Base-by-base conservation (phyloP, 2,797 vertebrate genomes). In the Onychomys torridus region DNA sequence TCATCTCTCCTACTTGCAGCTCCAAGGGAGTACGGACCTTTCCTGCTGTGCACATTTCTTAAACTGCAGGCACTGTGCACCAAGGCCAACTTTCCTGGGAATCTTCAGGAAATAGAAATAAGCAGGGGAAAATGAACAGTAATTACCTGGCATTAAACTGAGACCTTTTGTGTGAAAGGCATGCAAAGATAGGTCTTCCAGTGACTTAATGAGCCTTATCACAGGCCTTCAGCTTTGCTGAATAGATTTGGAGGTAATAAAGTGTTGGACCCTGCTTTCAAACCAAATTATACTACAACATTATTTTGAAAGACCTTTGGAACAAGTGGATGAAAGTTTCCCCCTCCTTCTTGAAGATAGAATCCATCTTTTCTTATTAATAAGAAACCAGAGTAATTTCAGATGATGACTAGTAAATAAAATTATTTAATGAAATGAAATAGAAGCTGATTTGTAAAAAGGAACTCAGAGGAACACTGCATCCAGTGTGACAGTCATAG, bases 91-190 rank as follows among this genome's bases (percentile, higher is more conserved):
- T 87, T 97, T 93, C 92, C 83, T 96, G 91, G 73, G 94, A 98
- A 92, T 94, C 86, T 90, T 90, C 57, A 96, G 93, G 93, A 97
- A 97, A 92, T 97, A 96, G 95, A 96, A 97, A 97, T 97, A 96
- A 97, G 91, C 89, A 91, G 92, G 92, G 65, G 89, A 92, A 95
- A 96, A 94, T 96, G 96, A 97, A 61, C 94, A 94, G 93, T 97
- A 97, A 97, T 98, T 97, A 97, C 93, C 91, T 95, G 92, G 93
- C 96, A 97, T 97, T 98, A 97, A 96, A 96, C 96, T 95, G 95
- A 97, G 94, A 97, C 97, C 96, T 97, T 97, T 97, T 95, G 90
- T 97, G 85, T 96, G 97, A 97, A 97, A 98, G 93, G 94, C 95
- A 84, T 84, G 40, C 96, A 97, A 97, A 98, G 97, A 97, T 93